Base-by-base conservation (phyloP, 2,888 invertebrate genomes). In the Himalopsyche anomala region DNA sequence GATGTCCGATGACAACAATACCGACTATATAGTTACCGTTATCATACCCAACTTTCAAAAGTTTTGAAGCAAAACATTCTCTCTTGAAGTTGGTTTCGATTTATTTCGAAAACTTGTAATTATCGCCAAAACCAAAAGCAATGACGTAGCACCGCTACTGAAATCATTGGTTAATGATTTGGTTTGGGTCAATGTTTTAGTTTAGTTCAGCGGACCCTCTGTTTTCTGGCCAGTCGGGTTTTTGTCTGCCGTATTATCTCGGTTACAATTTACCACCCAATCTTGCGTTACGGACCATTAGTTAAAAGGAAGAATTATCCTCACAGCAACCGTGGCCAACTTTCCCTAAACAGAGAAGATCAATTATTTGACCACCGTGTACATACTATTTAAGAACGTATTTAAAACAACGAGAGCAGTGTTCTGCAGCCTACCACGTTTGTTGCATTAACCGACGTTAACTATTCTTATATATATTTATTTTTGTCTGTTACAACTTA, bases 241-340 rank as follows among this genome's bases (percentile, higher is more conserved):
- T 62, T 62, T 62, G 62, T 62, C 15, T 62, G 19, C 62, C 11
- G 62, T 62, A 62, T 28, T 19, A 62, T 62, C 62, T 19, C 6
- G 62, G 19, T 19, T n/a, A 62, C 62, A n/a, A 62, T 62, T 62
- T 62, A 62, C 62, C 62, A 62, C 62, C 19, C 62, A 62, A 62
- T 62, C 62, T 62, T 62, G 28, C 62, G 19, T 62, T 62, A 62
- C 62, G 62, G 62, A 62, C 62, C 62, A 62, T 62, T 62, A 62
- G 62, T 62, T 62, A 19, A 62, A 62, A 19, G 62, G 62, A 62
- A 62, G 62, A 62, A 62, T 62, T 62, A 62, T 62, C 62, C 62
- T 62, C 11, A 8, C 19, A 9, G 2, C 62, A 19, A 28, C 11
- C 19, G 62, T 62, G 28, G 28, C 15, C 5, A 62, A 62, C 62